phyloP scores from a whole-genome alignment of 2,113 vertebrate genomes.

The Prochilodus magdalenae region DNA sequence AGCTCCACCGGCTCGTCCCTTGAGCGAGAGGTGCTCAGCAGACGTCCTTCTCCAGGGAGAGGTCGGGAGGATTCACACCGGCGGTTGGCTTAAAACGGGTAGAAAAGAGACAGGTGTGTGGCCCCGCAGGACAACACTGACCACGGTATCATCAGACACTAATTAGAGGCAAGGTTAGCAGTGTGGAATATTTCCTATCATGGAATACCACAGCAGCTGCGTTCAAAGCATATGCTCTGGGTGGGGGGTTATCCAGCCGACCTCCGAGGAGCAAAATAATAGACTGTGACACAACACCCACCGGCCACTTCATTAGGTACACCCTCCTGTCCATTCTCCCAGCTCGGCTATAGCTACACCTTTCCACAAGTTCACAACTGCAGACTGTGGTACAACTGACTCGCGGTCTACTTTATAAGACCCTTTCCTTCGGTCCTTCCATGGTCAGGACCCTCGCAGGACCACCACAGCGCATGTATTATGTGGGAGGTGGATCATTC shows the following conservation, averaged over 20 bases:
- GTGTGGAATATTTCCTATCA: slow-evolving; percentile 14
- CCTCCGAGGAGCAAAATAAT: too few species aligned
- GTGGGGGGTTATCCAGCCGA: background rate
- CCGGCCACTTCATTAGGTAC: too few species aligned
- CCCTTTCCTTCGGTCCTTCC: too few species aligned
- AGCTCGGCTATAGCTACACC: too few species aligned
- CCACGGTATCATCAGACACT: background rate
- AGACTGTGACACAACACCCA: too few species aligned
- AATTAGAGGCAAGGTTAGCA: slow-evolving; percentile 26
- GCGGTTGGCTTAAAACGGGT: background rate
- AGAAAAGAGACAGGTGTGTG: slow-evolving; percentile 4
- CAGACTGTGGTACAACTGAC: too few species aligned
- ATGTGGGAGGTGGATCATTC: too few species aligned
- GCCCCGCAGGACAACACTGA: slow-evolving; percentile 10
- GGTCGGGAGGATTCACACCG: slow-evolving; percentile 48
- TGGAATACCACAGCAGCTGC: background rate
- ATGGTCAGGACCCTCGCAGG: too few species aligned
- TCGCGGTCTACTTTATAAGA: too few species aligned
- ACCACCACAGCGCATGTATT: too few species aligned
- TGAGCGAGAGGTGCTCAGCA: slow-evolving; percentile 12
- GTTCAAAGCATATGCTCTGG: background rate
- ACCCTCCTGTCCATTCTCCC: too few species aligned
- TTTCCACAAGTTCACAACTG: too few species aligned
- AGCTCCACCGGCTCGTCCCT: background rate
- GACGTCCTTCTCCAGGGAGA: slow-evolving; percentile 35